These are phyloP conservation scores for Doryteuthis pealeii DNA, from an alignment of 1,140 invertebrate genomes.

Conservation along the genomic window DNA sequence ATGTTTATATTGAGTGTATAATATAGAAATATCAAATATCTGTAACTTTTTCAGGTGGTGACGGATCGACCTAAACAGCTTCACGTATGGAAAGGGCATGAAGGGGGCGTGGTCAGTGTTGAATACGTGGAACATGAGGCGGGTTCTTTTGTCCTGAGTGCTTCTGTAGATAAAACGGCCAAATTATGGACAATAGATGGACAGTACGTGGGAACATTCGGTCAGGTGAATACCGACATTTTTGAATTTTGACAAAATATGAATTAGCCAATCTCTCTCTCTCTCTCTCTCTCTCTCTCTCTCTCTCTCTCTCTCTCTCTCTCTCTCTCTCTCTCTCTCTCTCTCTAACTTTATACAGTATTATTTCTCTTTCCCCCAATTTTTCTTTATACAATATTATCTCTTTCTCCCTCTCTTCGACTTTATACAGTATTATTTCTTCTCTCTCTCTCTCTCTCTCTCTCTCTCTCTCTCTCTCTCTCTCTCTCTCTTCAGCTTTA, in stretches of 20 bases:
- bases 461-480: too few species aligned
- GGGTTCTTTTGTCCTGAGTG: conserved; percentile 50
- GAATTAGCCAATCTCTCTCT: too few species aligned
- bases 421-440: too few species aligned
- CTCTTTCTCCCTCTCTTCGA: too few species aligned
- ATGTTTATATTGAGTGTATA: too few species aligned
- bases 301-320: conserved; percentile 4
- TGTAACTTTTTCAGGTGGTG: neutral
- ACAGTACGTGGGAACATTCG: conserved; percentile 57
- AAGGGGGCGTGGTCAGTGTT: conserved; percentile 54
- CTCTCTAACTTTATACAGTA: too few species aligned
- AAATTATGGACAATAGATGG: conserved; percentile 54
- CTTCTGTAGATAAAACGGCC: conserved; percentile 58
- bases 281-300: neutral
- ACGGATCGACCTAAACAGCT: neutral
- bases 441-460: too few species aligned
- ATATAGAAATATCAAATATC: too few species aligned
- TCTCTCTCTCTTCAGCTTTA: too few species aligned
- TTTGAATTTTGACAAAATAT: too few species aligned
- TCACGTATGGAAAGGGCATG: conserved; percentile 50
- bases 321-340: too few species aligned
- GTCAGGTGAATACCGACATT: conserved; percentile 49
- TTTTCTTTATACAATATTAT: too few species aligned
- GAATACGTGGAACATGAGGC: conserved; percentile 50
- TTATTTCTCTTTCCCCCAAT: conserved; percentile 34